Evolutionary conservation across 2,113 vertebrate genomes (phyloP), one percentile per base, ranked within the genome.

Genomic region (Alosa alosa): DNA sequence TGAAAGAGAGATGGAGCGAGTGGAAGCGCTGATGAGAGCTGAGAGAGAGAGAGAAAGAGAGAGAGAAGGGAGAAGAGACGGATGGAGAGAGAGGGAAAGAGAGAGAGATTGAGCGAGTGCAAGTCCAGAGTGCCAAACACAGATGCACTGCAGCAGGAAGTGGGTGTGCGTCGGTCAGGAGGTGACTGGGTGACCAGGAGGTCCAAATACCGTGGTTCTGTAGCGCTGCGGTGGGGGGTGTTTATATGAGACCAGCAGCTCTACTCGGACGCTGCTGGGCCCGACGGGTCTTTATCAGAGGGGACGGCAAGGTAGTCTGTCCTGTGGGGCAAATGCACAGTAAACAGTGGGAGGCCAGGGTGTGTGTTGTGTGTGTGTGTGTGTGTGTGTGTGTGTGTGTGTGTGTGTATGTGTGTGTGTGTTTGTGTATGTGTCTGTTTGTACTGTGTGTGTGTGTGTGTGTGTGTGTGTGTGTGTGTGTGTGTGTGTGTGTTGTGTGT

Each of bases 291-390:
- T 96, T 98, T 99, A 94, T 97, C 97, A 10, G 97, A 99, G 0
- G 98, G 97, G 91, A 99, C 95, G 13, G 98, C 97, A 88, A 99
- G 96, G 91, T 99, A 99, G 95, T 98, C 96, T 93, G 97, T 97
- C 93, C 98, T 99, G 93, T 8, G 47, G 84, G 93, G 89, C 45
- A 88, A 89, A 93, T 49, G 81, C 45, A 91, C 87, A 91, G 84
- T 89, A 86, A 87, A 88, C 89, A 86, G 88, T 44, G 41, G 41
- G 41, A 44, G 41, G 41, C 41, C 84, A 92, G 68, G 11, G 47
- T 11, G 47, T 49, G 47, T 49, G 47, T 49, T 49, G 47, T 49
- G 47, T 49, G 47, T 49, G 47, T 49, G 47, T 49, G 47, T 49
- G 47, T 49, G 47, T 49, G 47, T 10, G 47, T 49, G 47, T 49